Evolutionary conservation across 1,140 invertebrate species (phyloP), one percentile per base, ranked within the genome.

Genomic region (Drosophila tsacasi): DNA sequence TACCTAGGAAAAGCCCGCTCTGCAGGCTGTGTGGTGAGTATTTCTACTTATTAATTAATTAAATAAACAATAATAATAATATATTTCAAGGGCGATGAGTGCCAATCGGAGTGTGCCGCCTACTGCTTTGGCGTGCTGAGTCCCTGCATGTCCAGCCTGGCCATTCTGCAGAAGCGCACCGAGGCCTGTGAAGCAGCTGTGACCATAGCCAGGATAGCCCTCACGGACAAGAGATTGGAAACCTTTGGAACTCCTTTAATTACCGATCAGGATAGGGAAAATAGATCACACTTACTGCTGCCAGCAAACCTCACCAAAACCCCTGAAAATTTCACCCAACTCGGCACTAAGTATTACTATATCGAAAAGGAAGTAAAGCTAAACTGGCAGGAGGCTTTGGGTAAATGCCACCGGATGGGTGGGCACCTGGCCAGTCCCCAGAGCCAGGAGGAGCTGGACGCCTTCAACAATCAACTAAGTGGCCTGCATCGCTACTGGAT

Each of bases 161-260:
- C 23, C 3, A 37, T 2, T 7, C 17, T 67, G 23, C 39, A 71
- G n/a, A 27, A 15, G 7, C 32, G 62, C 8, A 27, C 25, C 0
- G 61, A 69, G 15, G 61, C 66, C 47, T 69, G 66, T 7, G 66
- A 69, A 21, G 27, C 66, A 13, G 66, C 66, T 12, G 47, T 65
- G 5, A 21, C 61, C 27, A 44, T 69, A 2, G 66, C 52, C 0
- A 55, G 64, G 42, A 8, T 58, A 5, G 68, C 64, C 3, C 63
- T 72, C 13, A 69, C 49, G 2, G 46, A 69, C 37, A 47, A 50
- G 32, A 44, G 61, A 35, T 30, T 72, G 25, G 19, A 72, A 0
- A 40, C 27, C 9, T 69, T 69, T 49, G 65, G 40, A 1, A 12
- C 12, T 40, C 27, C 42, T 12, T 21, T 68, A 2, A 25, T 19